These are phyloP conservation scores for Apteryx mantelli DNA, from an alignment of 2,113 vertebrate species.

Conservation along the genomic window DNA sequence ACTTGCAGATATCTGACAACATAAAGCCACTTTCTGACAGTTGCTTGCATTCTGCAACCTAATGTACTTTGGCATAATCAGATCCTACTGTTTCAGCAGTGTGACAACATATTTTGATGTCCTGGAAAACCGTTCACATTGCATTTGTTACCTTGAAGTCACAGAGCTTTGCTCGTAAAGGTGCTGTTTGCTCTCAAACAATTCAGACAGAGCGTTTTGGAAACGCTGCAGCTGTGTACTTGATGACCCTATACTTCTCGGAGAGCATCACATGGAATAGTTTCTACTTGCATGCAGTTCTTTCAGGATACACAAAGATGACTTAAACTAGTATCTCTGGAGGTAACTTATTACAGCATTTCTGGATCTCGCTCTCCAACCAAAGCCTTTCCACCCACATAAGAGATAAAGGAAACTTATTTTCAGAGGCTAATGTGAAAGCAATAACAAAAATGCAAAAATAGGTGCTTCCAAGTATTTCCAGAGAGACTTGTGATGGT, in stretches of 20 bases:
- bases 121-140: not conserved
- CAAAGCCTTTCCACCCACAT: not conserved
- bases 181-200: not conserved
- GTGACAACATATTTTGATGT: fast-evolving
- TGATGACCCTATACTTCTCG: not conserved
- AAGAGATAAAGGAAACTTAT: not conserved
- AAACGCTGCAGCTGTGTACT: not conserved
- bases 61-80: not conserved
- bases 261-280: not conserved
- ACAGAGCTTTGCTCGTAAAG: not conserved
- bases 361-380: not conserved
- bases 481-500: not conserved
- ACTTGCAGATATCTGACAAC: not conserved
- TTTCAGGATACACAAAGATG: not conserved
- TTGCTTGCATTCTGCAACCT: fast-evolving
- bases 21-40: not conserved
- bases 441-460: not conserved
- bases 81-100: not conserved
- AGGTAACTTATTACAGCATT: not conserved
- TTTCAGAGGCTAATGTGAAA: not conserved
- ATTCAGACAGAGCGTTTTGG: not conserved
- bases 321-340: not conserved
- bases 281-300: not conserved
- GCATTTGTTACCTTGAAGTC: not conserved
- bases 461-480: not conserved